These are phyloP conservation scores for Philopotamus ludificatus DNA, from an alignment of 1,140 invertebrate genomes.

Conservation along the genomic window DNA sequence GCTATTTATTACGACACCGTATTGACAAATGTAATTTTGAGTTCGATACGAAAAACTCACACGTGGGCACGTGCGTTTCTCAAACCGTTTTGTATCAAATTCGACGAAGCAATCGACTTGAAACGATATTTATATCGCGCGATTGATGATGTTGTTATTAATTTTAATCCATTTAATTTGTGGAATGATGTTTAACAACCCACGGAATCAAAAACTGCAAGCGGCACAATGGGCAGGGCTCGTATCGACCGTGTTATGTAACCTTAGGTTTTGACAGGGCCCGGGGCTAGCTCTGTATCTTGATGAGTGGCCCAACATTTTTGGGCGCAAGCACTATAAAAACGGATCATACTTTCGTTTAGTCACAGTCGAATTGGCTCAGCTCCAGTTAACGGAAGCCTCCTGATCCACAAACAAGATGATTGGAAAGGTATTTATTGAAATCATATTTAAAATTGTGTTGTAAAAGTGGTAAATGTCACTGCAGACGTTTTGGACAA, in stretches of 20 bases:
- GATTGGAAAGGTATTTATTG: constrained; percentile 18
- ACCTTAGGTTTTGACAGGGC: constrained; percentile 7
- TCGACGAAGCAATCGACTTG: neutral
- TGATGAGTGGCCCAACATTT: constrained; percentile 1
- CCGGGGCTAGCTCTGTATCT: neutral
- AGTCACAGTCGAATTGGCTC: constrained; percentile 9
- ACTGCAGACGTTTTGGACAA: neutral
- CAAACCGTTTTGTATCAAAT: constrained; percentile 1
- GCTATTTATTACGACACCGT: constrained; percentile 9
- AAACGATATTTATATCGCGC: neutral
- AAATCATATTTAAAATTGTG: neutral
- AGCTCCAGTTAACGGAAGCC: neutral
- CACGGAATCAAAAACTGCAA: neutral
- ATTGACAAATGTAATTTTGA: constrained; percentile 11
- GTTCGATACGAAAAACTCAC: neutral
- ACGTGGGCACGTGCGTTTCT: neutral
- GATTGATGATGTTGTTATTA: neutral
- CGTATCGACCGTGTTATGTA: neutral
- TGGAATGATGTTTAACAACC: neutral
- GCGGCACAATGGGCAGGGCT: neutral
- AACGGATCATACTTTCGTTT: constrained; percentile 9
- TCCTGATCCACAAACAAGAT: neutral
- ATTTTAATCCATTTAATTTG: neutral
- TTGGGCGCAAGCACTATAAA: constrained; percentile 13
- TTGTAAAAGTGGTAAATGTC: neutral